A percentile compares a stretch with the other conserved stretches of the same genome.
These are phyloP conservation scores for Piaya cayana DNA, from an alignment of 2,113 vertebrate species.

Conservation along the genomic window DNA sequence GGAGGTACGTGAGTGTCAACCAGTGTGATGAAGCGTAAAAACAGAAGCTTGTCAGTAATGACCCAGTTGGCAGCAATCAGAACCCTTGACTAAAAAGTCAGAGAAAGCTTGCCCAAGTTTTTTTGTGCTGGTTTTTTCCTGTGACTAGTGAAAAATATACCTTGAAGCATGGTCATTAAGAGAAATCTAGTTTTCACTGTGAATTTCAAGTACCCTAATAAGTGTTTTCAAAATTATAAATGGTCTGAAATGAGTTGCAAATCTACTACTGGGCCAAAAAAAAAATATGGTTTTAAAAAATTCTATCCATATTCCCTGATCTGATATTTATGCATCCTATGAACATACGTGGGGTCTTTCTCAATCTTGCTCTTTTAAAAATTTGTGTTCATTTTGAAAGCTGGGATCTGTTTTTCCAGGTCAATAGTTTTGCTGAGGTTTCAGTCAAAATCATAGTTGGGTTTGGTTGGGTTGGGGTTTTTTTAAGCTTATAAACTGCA, in stretches of 20 bases:
- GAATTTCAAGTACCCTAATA: background rate
- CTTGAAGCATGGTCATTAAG: background rate
- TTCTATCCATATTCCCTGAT: background rate
- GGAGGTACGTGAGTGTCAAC: background rate
- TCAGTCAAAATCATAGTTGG: background rate
- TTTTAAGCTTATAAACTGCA: background rate
- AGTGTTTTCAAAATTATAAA: background rate
- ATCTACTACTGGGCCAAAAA: background rate
- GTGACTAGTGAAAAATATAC: background rate
- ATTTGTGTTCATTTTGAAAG: background rate
- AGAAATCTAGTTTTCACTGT: background rate
- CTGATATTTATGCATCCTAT: background rate
- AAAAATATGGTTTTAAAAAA: background rate
- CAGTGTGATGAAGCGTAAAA: background rate
- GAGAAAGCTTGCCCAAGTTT: background rate
- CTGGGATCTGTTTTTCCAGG: background rate
- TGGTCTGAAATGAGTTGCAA: background rate
- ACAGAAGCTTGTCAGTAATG: slow-evolving; percentile 8
- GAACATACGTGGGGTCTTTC: background rate
- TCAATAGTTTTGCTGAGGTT: background rate
- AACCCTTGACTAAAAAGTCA: background rate
- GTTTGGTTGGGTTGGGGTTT: background rate
- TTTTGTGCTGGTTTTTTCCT: background rate
- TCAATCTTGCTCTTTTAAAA: background rate
- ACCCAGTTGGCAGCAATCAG: background rate